Conservation (phyloP, 1,140 invertebrate species). For the Drosophila biarmipes region DNA sequence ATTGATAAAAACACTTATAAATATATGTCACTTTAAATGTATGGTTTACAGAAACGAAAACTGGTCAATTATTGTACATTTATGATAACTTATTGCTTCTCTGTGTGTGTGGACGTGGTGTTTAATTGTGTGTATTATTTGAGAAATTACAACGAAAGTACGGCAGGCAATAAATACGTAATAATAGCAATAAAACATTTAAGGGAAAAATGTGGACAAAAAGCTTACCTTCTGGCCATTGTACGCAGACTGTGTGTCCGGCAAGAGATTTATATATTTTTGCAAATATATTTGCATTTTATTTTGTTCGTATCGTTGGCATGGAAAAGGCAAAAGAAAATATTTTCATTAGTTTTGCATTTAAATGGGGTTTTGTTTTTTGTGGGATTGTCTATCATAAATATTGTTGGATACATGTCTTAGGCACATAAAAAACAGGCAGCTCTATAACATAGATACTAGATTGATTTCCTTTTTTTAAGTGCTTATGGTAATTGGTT, state of each 20-base stretch:
- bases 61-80: slow-evolving; percentile 60
- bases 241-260: slow-evolving; percentile 90
- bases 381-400: slow-evolving; percentile 24
- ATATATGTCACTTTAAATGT: slow-evolving; percentile 31
- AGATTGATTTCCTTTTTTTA: slow-evolving; percentile 38
- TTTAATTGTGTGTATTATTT: slow-evolving; percentile 49
- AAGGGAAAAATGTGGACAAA: slow-evolving; percentile 52
- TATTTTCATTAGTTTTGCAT: slow-evolving; percentile 69
- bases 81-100: slow-evolving; percentile 62
- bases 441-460: slow-evolving; percentile 53
- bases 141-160: slow-evolving; percentile 70
- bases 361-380: slow-evolving; percentile 46
- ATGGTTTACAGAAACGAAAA: slow-evolving; percentile 40
- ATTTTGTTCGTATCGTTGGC: slow-evolving; percentile 44
- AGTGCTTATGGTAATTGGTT: slow-evolving; percentile 48
- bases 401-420: slow-evolving; percentile 50
- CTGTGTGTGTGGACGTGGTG: slow-evolving; percentile 14
- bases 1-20: slow-evolving; percentile 40
- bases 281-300: slow-evolving; percentile 15
- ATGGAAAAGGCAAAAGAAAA: slow-evolving; percentile 74
- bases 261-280: slow-evolving; percentile 85
- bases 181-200: slow-evolving; percentile 57
- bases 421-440: slow-evolving; percentile 63
- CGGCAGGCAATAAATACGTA: slow-evolving; percentile 78
- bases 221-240: slow-evolving; percentile 93